Conservation (phyloP, 2,888 invertebrate genomes). For the Hedychridium roseum region DNA sequence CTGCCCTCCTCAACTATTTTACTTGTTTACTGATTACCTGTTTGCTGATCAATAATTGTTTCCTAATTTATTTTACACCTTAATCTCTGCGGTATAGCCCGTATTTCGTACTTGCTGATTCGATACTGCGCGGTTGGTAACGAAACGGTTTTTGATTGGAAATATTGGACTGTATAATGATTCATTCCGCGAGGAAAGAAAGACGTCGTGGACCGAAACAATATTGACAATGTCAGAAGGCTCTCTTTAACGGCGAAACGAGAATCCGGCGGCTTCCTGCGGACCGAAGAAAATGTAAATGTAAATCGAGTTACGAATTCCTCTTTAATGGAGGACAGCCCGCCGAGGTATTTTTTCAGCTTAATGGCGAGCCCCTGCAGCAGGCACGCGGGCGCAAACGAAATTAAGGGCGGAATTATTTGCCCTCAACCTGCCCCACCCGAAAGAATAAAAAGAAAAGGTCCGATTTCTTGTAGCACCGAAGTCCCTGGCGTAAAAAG, state of each 20-base stretch:
- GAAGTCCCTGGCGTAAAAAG: background rate
- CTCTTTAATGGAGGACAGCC: slow-evolving; percentile 23
- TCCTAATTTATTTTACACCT: too few relatives aligned
- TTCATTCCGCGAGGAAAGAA: too few relatives aligned
- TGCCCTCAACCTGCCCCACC: background rate
- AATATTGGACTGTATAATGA: too few relatives aligned
- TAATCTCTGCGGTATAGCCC: too few relatives aligned
- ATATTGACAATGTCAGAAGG: slow-evolving; percentile 2
- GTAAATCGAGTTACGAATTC: slow-evolving; percentile 31
- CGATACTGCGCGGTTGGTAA: too few relatives aligned
- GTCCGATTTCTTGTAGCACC: too few relatives aligned
- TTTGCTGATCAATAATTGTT: too few relatives aligned
- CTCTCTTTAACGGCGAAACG: background rate
- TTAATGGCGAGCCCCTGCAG: slow-evolving; percentile 23
- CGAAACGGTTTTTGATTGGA: too few relatives aligned
- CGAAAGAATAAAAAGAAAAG: background rate
- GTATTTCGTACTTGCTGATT: too few relatives aligned
- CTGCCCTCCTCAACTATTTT: too few relatives aligned
- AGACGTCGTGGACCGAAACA: too few relatives aligned
- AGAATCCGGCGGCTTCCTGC: background rate
- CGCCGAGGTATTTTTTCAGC: slow-evolving; percentile 28
- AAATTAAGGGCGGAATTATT: slow-evolving; percentile 24
- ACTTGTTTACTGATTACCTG: too few relatives aligned
- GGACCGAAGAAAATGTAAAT: slow-evolving; percentile 15
- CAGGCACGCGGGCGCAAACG: slow-evolving; percentile 12